phyloP scores from a whole-genome alignment of 2,113 vertebrate genomes.

The Anoura caudifer region DNA sequence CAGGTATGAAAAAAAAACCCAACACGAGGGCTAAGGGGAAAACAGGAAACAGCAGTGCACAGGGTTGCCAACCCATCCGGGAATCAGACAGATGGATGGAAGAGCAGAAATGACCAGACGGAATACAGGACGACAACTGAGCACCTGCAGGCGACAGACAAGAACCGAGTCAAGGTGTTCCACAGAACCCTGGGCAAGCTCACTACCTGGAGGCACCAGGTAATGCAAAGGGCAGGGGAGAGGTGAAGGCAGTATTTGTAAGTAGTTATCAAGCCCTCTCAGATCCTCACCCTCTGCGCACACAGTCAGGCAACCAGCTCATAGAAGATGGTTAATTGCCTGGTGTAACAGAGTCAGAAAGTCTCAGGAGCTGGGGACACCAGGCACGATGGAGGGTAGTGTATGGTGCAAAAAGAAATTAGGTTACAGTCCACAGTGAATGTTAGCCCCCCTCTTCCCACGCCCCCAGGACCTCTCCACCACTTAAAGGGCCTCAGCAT shows the following conservation, averaged over 20 bases:
- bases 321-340: neutral
- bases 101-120: neutral
- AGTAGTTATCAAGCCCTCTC: neutral
- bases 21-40: neutral
- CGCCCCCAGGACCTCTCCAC: no score
- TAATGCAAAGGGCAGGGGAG: neutral
- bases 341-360: neutral
- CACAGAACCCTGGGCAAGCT: neutral
- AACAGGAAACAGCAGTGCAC: neutral
- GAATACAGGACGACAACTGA: neutral
- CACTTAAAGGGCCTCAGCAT: neutral
- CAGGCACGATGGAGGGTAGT: neutral
- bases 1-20: neutral
- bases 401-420: neutral
- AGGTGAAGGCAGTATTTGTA: neutral
- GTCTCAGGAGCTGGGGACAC: neutral
- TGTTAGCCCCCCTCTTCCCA: neutral
- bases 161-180: neutral
- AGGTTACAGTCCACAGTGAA: neutral
- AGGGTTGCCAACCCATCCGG: neutral
- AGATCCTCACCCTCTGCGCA: neutral
- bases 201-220: neutral
- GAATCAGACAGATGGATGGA: neutral
- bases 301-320: neutral
- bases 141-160: neutral